Evolutionary conservation across 2,797 vertebrate species (phyloP), one percentile per base, ranked within the genome.

Genomic region (Acrossocheilus fasciatus): DNA sequence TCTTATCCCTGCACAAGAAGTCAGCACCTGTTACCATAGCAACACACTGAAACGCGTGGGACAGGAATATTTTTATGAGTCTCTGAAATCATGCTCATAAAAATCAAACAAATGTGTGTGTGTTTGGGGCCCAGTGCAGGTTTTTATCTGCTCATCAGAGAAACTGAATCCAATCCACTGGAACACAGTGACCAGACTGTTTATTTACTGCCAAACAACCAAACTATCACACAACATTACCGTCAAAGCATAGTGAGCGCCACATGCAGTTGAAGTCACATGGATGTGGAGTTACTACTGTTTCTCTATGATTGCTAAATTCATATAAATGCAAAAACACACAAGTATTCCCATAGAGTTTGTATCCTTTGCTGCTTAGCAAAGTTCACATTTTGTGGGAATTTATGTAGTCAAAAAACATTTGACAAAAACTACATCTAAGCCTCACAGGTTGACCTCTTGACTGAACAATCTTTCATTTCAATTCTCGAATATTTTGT

Each of bases 11-110:
- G 54, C 87, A 79, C 81, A 36, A 26, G 47, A 83, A 88, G 74
- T 84, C 85, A 68, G 86, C 77, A 81, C 84, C 54, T 85, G 90
- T 91, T 90, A 87, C 89, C 86, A 89, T 91, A 82, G 89, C 87
- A 91, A 91, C 90, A 86, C 81, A 84, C 64, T 23, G 12, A n/a
- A 78, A 87, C 1, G 77, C 64, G 84, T 76, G 82, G 86, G 81
- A 77, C 84, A 78, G 75, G 84, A 86, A 87, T 87, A 82, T 89
- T 88, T 88, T 85, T 77, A 89, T 70, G 75, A 78, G 75, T 86
- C 83, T 87, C 75, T 83, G 86, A 85, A 90, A 84, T 86, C 72
- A 69, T 80, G 68, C 80, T 87, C 83, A 82, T 84, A 86, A 86
- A 89, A 81, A 86, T 86, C 86, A 74, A 52, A 66, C 80, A 82